These are phyloP conservation scores for Metridium senile DNA, from an alignment of 92 coral and sea anemone genomes.

Conservation along the genomic window DNA sequence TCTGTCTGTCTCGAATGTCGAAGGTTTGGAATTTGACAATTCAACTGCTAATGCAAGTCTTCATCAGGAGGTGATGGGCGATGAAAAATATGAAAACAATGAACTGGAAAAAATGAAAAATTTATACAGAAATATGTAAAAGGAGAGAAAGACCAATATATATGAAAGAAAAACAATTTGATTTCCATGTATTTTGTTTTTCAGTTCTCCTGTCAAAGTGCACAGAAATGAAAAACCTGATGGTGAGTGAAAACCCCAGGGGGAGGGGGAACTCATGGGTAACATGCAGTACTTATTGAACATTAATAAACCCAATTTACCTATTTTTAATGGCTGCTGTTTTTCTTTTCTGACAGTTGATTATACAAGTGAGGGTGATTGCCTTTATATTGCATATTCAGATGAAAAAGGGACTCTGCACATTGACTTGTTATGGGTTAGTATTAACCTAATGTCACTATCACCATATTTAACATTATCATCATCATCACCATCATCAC, in stretches of 20 bases:
- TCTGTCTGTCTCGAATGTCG: no score
- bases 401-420: slow-evolving; percentile 75
- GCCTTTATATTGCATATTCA: slow-evolving; percentile 52
- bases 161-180: not conserved
- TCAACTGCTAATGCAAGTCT: no score
- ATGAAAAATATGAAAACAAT: no score
- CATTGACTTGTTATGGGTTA: slow-evolving; percentile 79
- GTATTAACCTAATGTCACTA: slow-evolving; percentile 24
- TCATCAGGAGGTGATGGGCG: no score
- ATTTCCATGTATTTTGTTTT: not conserved
- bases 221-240: slow-evolving; percentile 19
- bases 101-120: no score
- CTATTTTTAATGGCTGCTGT: no score
- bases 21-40: no score
- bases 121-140: no score
- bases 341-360: no score
- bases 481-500: not conserved
- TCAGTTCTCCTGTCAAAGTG: slow-evolving; percentile 49
- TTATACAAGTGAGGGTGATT: slow-evolving; percentile 75
- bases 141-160: no score
- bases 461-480: not conserved
- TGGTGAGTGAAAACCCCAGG: slow-evolving; percentile 52
- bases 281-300: no score
- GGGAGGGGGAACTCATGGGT: not conserved
- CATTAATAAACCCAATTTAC: no score